Base-by-base conservation (phyloP, 2,888 invertebrate species). In the Euclidia mi region DNA sequence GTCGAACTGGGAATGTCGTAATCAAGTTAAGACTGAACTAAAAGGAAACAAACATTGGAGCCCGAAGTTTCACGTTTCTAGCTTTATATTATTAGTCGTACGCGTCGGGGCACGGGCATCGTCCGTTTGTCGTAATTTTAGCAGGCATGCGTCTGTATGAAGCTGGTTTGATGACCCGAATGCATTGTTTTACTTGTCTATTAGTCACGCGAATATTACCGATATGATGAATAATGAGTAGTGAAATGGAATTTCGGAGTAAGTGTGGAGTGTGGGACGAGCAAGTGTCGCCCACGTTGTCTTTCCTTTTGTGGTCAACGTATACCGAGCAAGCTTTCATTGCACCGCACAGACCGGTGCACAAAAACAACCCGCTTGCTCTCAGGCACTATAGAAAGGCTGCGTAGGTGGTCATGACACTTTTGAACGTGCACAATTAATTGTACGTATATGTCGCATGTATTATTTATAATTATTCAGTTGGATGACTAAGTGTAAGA, bases 351-450 rank as follows among this genome's bases (percentile, higher is more conserved):
- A 47, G 46, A 82, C 62, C 61, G 50, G 55, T 68, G 60, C 53
- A 58, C 51, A 59, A 61, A 64, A 69, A 75, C 65, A 61, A 62
- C 65, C 73, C 57, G 66, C 63, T 71, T 56, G 59, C 61, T 61
- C 47, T 65, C 55, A 47, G 65, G 64, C 42, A 41, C 42, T 72
- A 71, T 79, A 89, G 88, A 88, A 90, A 89, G n/a, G 85, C 63
- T n/a, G 79, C 79, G 91, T 91, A 84, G 91, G 91, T 76, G 86
- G 88, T 82, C 81, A 76, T 35, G 64, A 59, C 67, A 77, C 76
- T 72, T 76, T 71, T 56, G 46, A 83, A 73, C 75, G 77, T 69
- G 67, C 65, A 66, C 58, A 62, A 78, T 78, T 70, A 25, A 25
- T 25, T 25, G 20, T 25, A 75, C 66, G 53, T 64, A 52, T 61